These are phyloP conservation scores for Silurus aristotelis DNA, from an alignment of 2,797 vertebrate species.

Conservation along the genomic window DNA sequence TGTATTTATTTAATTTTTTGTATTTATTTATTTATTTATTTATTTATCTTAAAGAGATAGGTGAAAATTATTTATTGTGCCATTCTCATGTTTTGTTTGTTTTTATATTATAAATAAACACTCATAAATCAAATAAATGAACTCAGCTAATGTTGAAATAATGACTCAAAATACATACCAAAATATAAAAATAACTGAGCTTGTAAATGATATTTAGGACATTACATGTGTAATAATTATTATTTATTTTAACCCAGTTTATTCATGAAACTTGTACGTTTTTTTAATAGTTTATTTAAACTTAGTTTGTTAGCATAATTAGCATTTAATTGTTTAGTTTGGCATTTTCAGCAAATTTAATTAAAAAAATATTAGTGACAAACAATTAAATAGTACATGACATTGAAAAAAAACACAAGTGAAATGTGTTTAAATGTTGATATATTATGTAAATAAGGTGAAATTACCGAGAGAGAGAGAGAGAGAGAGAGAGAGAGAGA, in stretches of 20 bases:
- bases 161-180: not conserved
- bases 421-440: not conserved
- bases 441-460: not conserved
- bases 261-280: too few species aligned
- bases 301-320: too few species aligned
- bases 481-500: too few species aligned
- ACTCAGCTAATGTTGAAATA: not conserved
- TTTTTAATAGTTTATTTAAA: too few species aligned
- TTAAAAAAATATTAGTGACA: not conserved
- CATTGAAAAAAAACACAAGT: not conserved
- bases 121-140: not conserved
- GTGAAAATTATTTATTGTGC: not conserved
- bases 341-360: too few species aligned
- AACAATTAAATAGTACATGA: not conserved
- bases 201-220: too few species aligned
- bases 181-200: not conserved
- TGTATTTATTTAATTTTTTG: too few species aligned
- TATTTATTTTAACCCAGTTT: too few species aligned
- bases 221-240: too few species aligned
- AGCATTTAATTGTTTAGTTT: too few species aligned
- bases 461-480: too few species aligned
- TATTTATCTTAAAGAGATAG: not conserved
- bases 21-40: not conserved
- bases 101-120: not conserved
- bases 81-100: not conserved